Evolutionary conservation across 2,888 invertebrate genomes (phyloP).

Genomic region (Dione vanillae): DNA sequence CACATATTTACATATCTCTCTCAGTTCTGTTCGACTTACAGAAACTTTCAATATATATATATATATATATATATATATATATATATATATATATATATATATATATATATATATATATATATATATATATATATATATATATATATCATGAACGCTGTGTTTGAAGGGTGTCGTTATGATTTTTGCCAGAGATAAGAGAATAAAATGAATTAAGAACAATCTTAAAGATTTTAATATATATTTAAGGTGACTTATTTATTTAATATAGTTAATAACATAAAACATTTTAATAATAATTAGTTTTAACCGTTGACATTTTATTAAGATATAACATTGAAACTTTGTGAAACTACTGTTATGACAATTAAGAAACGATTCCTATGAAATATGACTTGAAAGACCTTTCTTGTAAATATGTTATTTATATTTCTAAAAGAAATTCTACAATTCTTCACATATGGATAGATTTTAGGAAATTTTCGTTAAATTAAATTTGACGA

Average conservation of each 20-base stretch:
- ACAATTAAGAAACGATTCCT: neutral
- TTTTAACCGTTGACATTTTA: neutral
- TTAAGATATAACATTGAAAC: neutral
- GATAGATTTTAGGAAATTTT: neutral
- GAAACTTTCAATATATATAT: neutral
- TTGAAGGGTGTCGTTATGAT: no score
- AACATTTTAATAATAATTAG: neutral
- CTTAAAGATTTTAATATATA: no score
- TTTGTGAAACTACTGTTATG: neutral
- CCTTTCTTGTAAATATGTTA: neutral
- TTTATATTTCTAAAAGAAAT: neutral
- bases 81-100: no score
- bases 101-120: no score
- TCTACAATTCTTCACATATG: neutral
- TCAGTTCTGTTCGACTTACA: neutral
- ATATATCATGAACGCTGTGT: no score
- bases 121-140: no score
- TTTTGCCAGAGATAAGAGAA: no score
- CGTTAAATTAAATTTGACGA: constrained; percentile 15
- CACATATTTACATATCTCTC: no score
- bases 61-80: no score
- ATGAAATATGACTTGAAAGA: neutral
- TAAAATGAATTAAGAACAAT: no score
- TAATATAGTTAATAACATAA: neutral
- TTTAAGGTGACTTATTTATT: no score